Percentiles rank a stretch among this genome's conserved stretches.
phyloP scores from a whole-genome alignment of 2,888 invertebrate species.

The Amphipoea lucens region DNA sequence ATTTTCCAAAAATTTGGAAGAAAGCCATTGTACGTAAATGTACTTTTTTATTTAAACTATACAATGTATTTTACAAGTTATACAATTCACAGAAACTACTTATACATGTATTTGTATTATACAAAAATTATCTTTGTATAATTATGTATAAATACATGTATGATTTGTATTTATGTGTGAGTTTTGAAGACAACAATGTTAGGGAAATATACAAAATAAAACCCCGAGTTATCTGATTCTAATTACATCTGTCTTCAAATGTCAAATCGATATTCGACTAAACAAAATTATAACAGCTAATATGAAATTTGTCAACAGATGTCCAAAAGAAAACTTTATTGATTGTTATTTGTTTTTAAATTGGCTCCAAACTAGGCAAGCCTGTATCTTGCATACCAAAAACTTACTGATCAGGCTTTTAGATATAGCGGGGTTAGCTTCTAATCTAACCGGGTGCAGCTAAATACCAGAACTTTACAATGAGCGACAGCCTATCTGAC shows the following conservation, averaged over 20 bases:
- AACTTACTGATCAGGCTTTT: neutral
- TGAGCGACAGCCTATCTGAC: neutral
- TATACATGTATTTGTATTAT: constrained; percentile 40
- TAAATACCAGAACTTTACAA: neutral
- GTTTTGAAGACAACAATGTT: constrained; percentile 14
- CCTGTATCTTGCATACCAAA: neutral
- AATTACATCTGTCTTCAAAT: neutral
- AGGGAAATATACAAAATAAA: neutral
- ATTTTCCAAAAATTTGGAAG: constrained; percentile 33
- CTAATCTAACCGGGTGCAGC: neutral
- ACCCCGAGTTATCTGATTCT: neutral
- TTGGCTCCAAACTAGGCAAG: neutral
- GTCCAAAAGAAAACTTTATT: neutral
- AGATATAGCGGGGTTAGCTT: neutral
- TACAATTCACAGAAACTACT: constrained; percentile 19
- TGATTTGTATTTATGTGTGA: constrained; percentile 31
- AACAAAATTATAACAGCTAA: neutral
- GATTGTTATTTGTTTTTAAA: neutral
- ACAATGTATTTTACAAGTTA: constrained; percentile 54
- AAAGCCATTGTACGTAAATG: constrained; percentile 34
- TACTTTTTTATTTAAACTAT: constrained; percentile 42
- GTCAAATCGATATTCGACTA: neutral
- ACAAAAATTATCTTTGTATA: constrained; percentile 24
- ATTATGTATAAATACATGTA: constrained; percentile 30
- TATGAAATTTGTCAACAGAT: too few relatives aligned